Conservation (phyloP, 2,797 vertebrate genomes). For the Mormyrus proboscirostris region DNA sequence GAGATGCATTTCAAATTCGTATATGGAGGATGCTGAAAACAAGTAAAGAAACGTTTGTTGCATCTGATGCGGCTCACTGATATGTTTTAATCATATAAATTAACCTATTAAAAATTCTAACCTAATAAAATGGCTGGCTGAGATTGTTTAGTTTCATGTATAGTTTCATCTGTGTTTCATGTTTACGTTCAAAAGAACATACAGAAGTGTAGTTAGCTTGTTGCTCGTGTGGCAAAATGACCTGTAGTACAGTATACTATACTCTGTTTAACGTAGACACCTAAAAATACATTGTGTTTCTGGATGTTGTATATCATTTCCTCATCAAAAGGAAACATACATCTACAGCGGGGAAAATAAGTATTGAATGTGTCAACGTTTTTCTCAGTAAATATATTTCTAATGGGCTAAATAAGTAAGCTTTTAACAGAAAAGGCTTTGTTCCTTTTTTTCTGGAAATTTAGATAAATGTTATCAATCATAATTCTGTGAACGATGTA, state of each 20-base stretch:
- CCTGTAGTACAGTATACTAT: background rate
- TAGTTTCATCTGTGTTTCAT: background rate
- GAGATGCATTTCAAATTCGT: background rate
- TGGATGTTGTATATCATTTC: background rate
- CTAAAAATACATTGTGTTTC: background rate
- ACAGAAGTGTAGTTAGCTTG: background rate
- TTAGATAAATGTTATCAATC: background rate
- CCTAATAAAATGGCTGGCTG: background rate
- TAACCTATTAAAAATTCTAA: background rate
- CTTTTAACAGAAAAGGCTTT: background rate
- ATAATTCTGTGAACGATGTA: background rate
- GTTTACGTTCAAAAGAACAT: background rate
- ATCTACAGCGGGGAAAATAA: background rate
- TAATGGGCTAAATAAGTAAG: background rate
- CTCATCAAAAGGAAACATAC: background rate
- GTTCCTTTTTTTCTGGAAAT: background rate
- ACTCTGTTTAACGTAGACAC: background rate
- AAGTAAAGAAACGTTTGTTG: background rate
- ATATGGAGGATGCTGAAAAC: background rate
- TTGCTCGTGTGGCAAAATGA: background rate
- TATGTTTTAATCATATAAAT: background rate
- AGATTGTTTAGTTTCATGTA: background rate
- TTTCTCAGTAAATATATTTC: background rate
- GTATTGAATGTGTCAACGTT: background rate
- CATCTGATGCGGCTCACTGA: background rate